These are phyloP conservation scores for Coenobita brevimanus DNA, from an alignment of 1,140 invertebrate genomes.

Conservation along the genomic window DNA sequence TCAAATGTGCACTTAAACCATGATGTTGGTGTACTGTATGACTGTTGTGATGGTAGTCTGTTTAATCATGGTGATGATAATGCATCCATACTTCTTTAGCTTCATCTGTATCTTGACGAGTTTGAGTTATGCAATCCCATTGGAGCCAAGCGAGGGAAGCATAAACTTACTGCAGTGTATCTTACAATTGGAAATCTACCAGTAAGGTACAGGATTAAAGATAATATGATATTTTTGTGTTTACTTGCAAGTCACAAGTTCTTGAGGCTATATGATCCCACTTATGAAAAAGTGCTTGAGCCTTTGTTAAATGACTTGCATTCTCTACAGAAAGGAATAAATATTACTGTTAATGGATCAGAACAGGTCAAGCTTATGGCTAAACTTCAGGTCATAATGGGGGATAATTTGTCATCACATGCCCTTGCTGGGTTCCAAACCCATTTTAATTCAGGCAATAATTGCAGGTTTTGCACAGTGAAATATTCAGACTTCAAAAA, in stretches of 20 bases:
- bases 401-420: conserved; percentile 14
- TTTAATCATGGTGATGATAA: no score
- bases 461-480: conserved; percentile 13
- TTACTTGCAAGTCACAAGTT: not conserved
- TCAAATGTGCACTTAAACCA: not conserved
- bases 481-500: conserved; percentile 16
- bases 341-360: no score
- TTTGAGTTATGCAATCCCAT: conserved; percentile 13
- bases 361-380: not conserved
- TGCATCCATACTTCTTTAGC: not conserved
- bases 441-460: conserved; percentile 7
- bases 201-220: not conserved
- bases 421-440: not conserved
- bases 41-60: no score
- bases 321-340: not conserved
- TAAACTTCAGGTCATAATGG: conserved; percentile 10
- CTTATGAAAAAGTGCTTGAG: not conserved
- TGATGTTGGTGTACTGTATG: not conserved
- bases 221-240: conserved; percentile 13
- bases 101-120: conserved; percentile 7
- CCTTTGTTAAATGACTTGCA: conserved; percentile 7
- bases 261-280: conserved; percentile 12
- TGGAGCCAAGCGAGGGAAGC: conserved; percentile 16
- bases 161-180: conserved; percentile 21
- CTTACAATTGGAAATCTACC: conserved; percentile 14